These are phyloP conservation scores for Myrmophylax atrothorax DNA, from an alignment of 2,113 vertebrate species.

Conservation along the genomic window DNA sequence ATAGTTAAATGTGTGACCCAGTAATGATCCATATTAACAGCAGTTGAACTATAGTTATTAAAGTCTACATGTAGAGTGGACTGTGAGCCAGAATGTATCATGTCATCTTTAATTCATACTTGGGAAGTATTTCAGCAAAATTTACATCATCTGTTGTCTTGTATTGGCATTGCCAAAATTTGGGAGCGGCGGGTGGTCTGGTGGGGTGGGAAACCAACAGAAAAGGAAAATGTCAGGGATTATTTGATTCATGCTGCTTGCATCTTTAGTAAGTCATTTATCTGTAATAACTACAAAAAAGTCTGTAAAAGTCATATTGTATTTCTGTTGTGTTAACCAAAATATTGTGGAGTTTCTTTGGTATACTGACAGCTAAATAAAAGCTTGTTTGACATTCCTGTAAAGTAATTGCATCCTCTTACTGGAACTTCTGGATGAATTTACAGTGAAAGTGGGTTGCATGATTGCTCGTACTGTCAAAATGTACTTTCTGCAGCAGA, in stretches of 20 bases:
- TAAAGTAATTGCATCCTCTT: constrained; percentile 35
- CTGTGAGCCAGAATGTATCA: background rate
- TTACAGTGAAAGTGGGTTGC: constrained; percentile 53
- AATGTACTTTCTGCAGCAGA: constrained; percentile 63
- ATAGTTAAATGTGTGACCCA: background rate
- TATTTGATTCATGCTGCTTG: background rate
- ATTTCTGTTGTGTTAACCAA: constrained; percentile 1
- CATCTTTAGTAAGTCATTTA: background rate
- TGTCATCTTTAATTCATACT: background rate
- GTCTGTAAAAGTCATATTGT: background rate
- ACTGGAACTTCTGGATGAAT: constrained; percentile 5
- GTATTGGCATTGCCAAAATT: background rate
- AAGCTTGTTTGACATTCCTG: constrained; percentile 49
- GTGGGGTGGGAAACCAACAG: background rate
- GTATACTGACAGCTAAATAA: constrained; percentile 23
- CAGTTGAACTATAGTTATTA: background rate
- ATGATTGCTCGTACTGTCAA: constrained; percentile 69
- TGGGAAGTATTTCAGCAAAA: background rate
- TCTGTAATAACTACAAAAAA: background rate
- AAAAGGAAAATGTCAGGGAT: background rate
- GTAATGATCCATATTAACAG: background rate
- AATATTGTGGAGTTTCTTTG: constrained; percentile 45
- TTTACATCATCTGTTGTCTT: background rate
- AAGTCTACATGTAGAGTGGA: background rate
- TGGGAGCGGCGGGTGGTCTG: background rate